phyloP scores from a whole-genome alignment of 2,888 invertebrate species.

The Acanthococcus lagerstroemiae region DNA sequence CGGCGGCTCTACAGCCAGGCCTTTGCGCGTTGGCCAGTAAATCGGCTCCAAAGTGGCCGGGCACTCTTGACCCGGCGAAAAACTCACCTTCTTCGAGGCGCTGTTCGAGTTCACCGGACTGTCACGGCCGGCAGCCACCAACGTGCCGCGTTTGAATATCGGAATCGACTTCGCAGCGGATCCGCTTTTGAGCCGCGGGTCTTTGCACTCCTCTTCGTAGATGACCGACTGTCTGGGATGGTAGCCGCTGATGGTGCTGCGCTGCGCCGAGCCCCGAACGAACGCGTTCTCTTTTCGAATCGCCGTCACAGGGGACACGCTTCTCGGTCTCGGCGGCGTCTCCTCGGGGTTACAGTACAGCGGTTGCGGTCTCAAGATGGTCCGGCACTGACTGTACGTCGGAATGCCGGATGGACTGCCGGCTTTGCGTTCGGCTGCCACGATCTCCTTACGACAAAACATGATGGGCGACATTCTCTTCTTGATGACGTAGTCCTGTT shows the following conservation, averaged over 20 bases:
- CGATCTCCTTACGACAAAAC: not conserved
- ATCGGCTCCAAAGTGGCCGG: conserved; percentile 28
- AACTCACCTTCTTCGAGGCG: conserved; percentile 35
- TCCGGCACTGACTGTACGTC: too few species aligned
- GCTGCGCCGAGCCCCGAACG: conserved; percentile 10
- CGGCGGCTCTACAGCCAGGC: conserved; percentile 35
- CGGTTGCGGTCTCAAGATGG: not conserved
- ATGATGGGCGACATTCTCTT: not conserved
- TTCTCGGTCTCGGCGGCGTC: not conserved
- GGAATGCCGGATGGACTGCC: too few species aligned
- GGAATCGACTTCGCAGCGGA: not conserved
- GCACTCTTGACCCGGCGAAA: conserved; percentile 32
- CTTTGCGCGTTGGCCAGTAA: conserved; percentile 37
- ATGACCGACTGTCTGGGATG: conserved; percentile 33
- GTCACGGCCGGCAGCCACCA: not conserved
- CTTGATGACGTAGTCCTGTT: not conserved
- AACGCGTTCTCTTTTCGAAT: conserved; percentile 2
- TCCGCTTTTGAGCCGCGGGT: not conserved
- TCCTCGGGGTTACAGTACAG: not conserved
- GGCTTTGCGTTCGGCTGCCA: not conserved
- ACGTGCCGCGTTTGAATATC: not conserved
- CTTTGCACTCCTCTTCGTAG: conserved; percentile 31
- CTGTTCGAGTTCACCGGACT: conserved; percentile 17
- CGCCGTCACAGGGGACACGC: not conserved
- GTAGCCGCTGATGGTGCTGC: conserved; percentile 29